phyloP scores from a whole-genome alignment of 1,140 invertebrate genomes.

The Meteorus sp. region DNA sequence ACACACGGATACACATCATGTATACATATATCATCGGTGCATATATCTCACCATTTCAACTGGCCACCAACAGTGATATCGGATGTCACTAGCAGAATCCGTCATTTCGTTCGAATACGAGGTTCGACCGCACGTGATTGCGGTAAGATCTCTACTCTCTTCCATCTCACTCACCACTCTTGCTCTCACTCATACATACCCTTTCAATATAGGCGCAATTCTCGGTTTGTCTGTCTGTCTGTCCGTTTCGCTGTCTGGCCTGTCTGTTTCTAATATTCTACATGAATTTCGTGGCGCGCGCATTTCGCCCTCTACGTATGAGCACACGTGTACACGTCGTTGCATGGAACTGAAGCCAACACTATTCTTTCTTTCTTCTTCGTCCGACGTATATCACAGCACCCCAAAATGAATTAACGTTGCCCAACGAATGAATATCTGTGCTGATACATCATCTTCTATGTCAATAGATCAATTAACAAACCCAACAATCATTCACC shows the following conservation, averaged over 20 bases:
- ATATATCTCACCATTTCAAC: constrained; percentile 34
- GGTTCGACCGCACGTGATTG: constrained; percentile 60
- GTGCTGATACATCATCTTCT: too few species aligned
- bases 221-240: constrained; percentile 30
- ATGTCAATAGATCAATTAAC: too few species aligned
- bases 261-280: constrained; percentile 54
- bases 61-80: constrained; percentile 53
- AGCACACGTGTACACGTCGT: too few species aligned
- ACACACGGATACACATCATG: constrained; percentile 8
- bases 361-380: too few species aligned
- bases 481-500: too few species aligned
- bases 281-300: constrained; percentile 1
- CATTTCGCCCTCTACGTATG: constrained; percentile 31
- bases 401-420: too few species aligned
- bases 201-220: too few species aligned
- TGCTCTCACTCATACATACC: constrained; percentile 12
- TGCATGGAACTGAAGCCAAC: too few species aligned
- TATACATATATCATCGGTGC: constrained; percentile 2
- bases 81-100: constrained; percentile 59
- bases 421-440: too few species aligned
- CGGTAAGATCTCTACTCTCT: constrained; percentile 54
- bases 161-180: constrained; percentile 22
- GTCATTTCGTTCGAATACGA: constrained; percentile 55
- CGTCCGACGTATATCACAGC: too few species aligned
- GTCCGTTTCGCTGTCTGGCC: constrained; percentile 33